Base-by-base conservation (phyloP, 64 coral and sea anemone genomes). In the Acropora tenuis region DNA sequence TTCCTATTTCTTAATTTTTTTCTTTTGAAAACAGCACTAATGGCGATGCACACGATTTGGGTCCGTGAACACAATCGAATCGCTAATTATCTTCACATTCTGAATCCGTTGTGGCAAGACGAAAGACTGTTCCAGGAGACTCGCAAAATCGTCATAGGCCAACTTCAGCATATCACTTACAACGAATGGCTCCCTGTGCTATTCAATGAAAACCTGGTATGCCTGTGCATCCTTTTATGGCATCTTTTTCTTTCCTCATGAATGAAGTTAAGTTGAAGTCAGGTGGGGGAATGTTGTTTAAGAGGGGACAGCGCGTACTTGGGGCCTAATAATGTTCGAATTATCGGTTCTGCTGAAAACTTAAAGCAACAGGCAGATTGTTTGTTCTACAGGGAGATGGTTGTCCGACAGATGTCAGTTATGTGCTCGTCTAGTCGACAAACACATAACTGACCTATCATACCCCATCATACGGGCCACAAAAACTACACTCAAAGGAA, bases 61-160 rank as follows among this genome's bases (percentile, higher is more conserved):
- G 89, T 75, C 8, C 89, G 89, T 15, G 89, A 91, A 20, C 89
- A 91, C 50, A 91, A 91, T 41, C 79, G 89, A 2, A 84, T 91
- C 17, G 89, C 89, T 11, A 74, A 13, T n/a, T 19, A 55, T 17
- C 89, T 91, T 11, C 69, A 58, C n/a, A 41, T 48, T 20, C 71
- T 91, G 12, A 91, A 91, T 18, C 89, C 89, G 11, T 1, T 5
- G 1, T 91, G 89, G 89, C 12, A 1, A 10, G 18, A 59, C n/a
- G 47, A 61, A 15, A 72, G 69, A 20, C 42, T 63, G 44, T 91
- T 84, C 48, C 89, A 83, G n/a, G 89, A 91, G 44, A 49, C 80
- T 16, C 79, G 89, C 20, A 91, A 91, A 75, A 91, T 91, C 41
- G 42, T 91, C 0, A 63, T 55, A 11, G 89, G 80, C n/a, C 57